Base-by-base conservation (phyloP, 2,888 invertebrate genomes). In the Epinotia demarniana region DNA sequence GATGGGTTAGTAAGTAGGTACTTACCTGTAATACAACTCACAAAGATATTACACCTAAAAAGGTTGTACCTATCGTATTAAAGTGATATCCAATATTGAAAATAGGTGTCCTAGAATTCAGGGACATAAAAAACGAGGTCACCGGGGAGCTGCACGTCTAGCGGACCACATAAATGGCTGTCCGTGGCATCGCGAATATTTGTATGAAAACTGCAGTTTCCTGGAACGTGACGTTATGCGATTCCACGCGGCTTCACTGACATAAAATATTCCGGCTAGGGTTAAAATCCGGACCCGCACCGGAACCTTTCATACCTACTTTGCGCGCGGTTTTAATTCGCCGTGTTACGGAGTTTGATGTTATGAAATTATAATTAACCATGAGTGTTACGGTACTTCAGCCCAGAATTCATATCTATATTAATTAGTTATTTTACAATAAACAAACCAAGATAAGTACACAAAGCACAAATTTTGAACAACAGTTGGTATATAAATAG, bases 141-240 rank as follows among this genome's bases (percentile, higher is more conserved):
- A 75, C n/a, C 16, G 43, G 66, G 61, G 55, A 60, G 27, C 16
- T 60, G 71, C 72, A 72, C 73, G 68, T 67, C 55, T 55, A 75
- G 71, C 58, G 67, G 46, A 62, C 72, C 71, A 67, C 72, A 75
- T 64, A 75, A 71, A 71, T 66, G 71, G 64, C 75, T 43, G 75
- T 55, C 66, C 53, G 58, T 60, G 63, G 46, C 63, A 66, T 60
- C 33, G 60, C 60, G 67, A 75, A 75, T 75, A 72, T 75, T 75
- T 72, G 75, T 75, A 72, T 75, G 75, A 72, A 66, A 75, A 75
- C 71, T 75, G 75, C 75, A 75, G 55, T 75, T 75, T 64, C 13
- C 19, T n/a, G 27, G 66, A 33, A 72, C 75, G 75, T 75, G 75
- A 75, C 66, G 71, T 64, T 55, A 66, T 60, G 75, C 71, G 53